Evolutionary conservation across 2,888 invertebrate species (phyloP).

Genomic region (Panzeria rudis): DNA sequence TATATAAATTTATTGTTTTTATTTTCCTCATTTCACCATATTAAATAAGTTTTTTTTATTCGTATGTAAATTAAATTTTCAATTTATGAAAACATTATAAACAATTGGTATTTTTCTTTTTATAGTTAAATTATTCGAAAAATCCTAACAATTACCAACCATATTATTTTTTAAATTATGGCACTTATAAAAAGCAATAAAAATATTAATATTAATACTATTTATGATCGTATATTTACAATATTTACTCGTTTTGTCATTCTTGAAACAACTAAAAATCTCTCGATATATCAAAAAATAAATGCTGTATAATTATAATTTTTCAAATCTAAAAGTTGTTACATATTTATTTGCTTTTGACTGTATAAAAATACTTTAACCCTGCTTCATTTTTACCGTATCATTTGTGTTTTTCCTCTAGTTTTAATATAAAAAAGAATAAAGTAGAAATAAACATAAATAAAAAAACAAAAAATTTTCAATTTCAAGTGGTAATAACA

Average conservation of each 20-base stretch:
- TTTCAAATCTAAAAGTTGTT: constrained; percentile 23
- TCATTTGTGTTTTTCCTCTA: not conserved
- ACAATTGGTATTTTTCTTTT: constrained; percentile 23
- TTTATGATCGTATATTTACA: constrained; percentile 10
- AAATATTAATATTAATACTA: constrained; percentile 28
- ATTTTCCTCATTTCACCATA: not conserved
- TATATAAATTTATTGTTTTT: not conserved
- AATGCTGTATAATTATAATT: constrained; percentile 31
- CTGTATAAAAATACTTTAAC: constrained; percentile 10
- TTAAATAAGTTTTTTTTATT: not conserved
- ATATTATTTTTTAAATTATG: constrained; percentile 32
- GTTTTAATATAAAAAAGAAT: too few relatives aligned
- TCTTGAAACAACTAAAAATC: constrained; percentile 39
- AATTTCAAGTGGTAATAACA: too few relatives aligned
- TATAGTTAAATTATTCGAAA: constrained; percentile 34
- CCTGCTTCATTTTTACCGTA: not conserved
- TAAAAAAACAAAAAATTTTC: too few relatives aligned
- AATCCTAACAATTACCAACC: constrained; percentile 27
- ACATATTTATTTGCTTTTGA: not conserved
- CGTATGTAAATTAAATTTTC: constrained; percentile 24
- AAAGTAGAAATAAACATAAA: too few relatives aligned
- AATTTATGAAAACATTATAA: constrained; percentile 39
- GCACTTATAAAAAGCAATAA: constrained; percentile 46
- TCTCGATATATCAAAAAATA: constrained; percentile 55
- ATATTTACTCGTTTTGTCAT: not conserved